Conservation (phyloP, 2,888 invertebrate genomes). For the Rhaphigaster nebulosa region DNA sequence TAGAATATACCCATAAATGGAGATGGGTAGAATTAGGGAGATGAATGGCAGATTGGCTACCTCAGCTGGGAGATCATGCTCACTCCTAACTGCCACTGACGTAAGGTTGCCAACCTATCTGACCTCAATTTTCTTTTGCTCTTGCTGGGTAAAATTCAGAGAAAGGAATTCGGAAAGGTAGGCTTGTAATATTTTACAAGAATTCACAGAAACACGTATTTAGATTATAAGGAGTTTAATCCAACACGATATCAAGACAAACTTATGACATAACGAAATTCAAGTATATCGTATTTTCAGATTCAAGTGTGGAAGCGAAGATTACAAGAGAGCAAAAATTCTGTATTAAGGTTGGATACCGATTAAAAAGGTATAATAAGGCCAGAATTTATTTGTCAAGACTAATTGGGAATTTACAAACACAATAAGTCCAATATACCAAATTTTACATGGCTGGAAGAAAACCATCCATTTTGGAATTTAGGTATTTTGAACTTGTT, state of each 20-base stretch:
- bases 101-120: neutral
- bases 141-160: neutral
- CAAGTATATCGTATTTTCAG: neutral
- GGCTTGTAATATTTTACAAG: neutral
- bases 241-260: too few relatives aligned
- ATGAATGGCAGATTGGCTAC: conserved; percentile 55
- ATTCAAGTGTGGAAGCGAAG: too few relatives aligned
- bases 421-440: too few relatives aligned
- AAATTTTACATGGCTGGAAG: too few relatives aligned
- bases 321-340: too few relatives aligned
- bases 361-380: too few relatives aligned
- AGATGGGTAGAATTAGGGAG: conserved; percentile 42
- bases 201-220: neutral
- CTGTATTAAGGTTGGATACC: too few relatives aligned
- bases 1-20: conserved; percentile 54
- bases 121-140: neutral
- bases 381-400: too few relatives aligned
- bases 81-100: neutral
- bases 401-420: too few relatives aligned
- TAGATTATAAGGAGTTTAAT: neutral
- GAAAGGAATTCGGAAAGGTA: neutral
- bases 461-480: too few relatives aligned
- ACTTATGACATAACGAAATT: too few relatives aligned
- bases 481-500: too few relatives aligned
- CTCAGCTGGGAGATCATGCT: conserved; percentile 39